These are phyloP conservation scores for Myotis davidii DNA, from an alignment of 2,113 vertebrate species.

Conservation along the genomic window DNA sequence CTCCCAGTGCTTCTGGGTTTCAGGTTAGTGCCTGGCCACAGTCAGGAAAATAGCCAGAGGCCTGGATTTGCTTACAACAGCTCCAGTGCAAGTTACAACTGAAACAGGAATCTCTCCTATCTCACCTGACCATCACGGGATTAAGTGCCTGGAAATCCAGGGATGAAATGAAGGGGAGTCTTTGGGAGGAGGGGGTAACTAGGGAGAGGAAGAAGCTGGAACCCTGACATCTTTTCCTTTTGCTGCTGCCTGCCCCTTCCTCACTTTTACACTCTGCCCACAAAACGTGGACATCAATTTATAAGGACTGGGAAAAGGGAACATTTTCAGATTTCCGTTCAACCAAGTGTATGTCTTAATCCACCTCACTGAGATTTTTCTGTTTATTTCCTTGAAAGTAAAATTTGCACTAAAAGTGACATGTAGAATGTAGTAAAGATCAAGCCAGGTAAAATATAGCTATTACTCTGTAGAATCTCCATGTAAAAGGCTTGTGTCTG, in stretches of 20 bases:
- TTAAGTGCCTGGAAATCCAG: slow-evolving; percentile 20
- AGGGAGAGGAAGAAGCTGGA: too few species aligned
- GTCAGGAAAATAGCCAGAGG: slow-evolving; percentile 37
- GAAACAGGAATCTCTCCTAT: not conserved
- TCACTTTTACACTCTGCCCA: not conserved
- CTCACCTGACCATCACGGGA: not conserved
- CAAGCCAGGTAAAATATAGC: not conserved
- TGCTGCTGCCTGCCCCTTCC: not conserved
- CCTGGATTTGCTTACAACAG: slow-evolving; percentile 22
- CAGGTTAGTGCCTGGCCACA: not conserved
- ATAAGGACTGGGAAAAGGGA: not conserved
- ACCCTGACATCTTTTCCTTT: not conserved
- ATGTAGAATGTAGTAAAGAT: not conserved
- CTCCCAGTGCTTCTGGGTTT: not conserved
- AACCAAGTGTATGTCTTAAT: not conserved
- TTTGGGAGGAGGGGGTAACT: not conserved
- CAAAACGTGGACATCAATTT: not conserved
- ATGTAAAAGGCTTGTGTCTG: not conserved
- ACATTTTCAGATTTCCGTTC: not conserved
- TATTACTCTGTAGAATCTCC: not conserved
- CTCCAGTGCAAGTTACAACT: not conserved
- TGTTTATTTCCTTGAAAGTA: not conserved
- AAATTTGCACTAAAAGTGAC: not conserved
- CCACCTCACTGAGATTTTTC: not conserved
- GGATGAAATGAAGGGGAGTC: not conserved